A percentile compares a stretch with the other conserved stretches of the same genome.
phyloP scores from a whole-genome alignment of 2,113 vertebrate genomes.

The Grus americana region DNA sequence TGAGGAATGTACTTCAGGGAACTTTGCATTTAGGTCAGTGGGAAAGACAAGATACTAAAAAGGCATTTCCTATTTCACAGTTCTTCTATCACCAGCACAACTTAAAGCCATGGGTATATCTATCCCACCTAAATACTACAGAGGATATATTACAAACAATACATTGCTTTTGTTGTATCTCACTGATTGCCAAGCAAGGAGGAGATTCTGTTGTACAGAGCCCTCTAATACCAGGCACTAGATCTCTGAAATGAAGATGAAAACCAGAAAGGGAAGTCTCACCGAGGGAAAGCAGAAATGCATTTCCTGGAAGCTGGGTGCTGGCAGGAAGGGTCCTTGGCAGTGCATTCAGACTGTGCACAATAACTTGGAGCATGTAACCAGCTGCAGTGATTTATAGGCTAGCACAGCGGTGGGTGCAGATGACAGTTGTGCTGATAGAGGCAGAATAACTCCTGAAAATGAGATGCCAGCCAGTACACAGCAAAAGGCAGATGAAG shows the following conservation, averaged over 20 bases:
- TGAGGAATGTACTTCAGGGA: background rate
- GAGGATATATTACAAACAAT: background rate
- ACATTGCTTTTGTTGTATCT: background rate
- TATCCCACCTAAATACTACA: background rate
- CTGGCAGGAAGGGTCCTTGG: background rate
- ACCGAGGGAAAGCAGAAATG: background rate
- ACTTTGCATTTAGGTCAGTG: conserved; percentile 1
- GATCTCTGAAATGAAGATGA: background rate
- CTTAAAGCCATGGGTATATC: background rate
- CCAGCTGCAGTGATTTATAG: conserved; percentile 18
- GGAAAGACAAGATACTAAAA: conserved; percentile 5
- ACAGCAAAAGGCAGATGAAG: conserved; percentile 15
- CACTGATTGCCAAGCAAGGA: background rate
- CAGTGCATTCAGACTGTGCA: background rate
- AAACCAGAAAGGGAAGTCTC: background rate
- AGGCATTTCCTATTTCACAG: background rate
- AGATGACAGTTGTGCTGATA: conserved; percentile 34
- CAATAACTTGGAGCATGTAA: background rate
- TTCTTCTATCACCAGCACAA: background rate
- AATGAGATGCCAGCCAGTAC: conserved; percentile 44
- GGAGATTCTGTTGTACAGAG: background rate
- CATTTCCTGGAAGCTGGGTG: background rate
- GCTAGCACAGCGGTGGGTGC: conserved; percentile 8
- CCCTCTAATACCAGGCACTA: background rate
- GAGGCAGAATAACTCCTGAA: conserved; percentile 49